Percentiles rank a stretch among this genome's conserved stretches.
Evolutionary conservation across 2,113 vertebrate species (phyloP).

Genomic region (Neogale vison): DNA sequence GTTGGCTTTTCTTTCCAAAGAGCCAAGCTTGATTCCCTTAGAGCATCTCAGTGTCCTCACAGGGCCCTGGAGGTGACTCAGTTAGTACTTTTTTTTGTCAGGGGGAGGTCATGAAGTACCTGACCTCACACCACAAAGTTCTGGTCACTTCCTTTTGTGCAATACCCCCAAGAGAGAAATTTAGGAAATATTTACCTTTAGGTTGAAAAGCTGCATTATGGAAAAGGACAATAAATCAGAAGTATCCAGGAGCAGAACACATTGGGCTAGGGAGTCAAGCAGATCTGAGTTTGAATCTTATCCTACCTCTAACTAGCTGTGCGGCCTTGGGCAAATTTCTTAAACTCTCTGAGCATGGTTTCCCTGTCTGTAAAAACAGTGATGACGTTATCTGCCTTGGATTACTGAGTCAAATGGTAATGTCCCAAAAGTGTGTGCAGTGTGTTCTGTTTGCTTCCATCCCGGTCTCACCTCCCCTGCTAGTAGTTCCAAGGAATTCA

Average conservation of each 20-base stretch:
- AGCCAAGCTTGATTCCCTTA: background rate
- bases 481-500: background rate
- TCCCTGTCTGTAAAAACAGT: background rate
- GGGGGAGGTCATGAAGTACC: background rate
- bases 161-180: background rate
- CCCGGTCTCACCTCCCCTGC: background rate
- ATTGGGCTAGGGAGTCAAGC: background rate
- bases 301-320: background rate
- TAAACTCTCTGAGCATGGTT: constrained; percentile 27
- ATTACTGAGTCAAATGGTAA: background rate
- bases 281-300: background rate
- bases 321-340: background rate
- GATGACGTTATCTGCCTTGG: background rate
- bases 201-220: background rate
- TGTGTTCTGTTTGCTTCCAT: accelerated
- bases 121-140: background rate
- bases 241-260: background rate
- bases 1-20: background rate
- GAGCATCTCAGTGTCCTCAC: background rate
- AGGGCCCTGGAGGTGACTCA: too few species aligned
- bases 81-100: background rate
- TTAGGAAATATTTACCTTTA: background rate
- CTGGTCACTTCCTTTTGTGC: background rate
- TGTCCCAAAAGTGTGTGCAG: background rate
- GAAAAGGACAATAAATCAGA: background rate